These are phyloP conservation scores for Idaea straminata DNA, from an alignment of 2,888 invertebrate species.

Conservation along the genomic window DNA sequence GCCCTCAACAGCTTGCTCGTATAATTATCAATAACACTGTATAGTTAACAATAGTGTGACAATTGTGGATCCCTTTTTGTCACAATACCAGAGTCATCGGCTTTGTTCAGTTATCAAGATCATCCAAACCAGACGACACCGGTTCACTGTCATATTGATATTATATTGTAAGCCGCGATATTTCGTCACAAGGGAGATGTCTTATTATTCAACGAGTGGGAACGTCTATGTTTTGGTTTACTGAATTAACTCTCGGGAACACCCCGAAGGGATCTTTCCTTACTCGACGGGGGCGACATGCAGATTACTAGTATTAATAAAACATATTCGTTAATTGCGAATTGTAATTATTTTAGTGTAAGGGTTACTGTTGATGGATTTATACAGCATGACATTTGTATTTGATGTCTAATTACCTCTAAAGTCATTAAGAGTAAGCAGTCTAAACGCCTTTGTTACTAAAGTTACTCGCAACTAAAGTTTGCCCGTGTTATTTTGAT, in stretches of 20 bases:
- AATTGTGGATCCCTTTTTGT: slow-evolving; percentile 33
- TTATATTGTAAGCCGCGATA: slow-evolving; percentile 40
- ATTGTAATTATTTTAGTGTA: slow-evolving; percentile 32
- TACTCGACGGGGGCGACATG: slow-evolving; percentile 45
- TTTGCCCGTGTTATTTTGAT: too few species aligned
- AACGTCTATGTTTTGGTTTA: slow-evolving; percentile 64
- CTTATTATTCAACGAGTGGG: slow-evolving; percentile 62
- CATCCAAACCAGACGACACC: slow-evolving; percentile 39
- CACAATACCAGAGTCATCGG: slow-evolving; percentile 33
- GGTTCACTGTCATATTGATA: slow-evolving; percentile 46
- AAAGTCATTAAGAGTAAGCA: neutral
- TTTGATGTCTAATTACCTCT: slow-evolving; percentile 10
- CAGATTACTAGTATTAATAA: slow-evolving; percentile 63
- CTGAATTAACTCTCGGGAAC: slow-evolving; percentile 61
- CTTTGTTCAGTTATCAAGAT: slow-evolving; percentile 48
- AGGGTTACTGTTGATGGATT: slow-evolving; percentile 7
- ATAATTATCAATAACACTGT: too few species aligned
- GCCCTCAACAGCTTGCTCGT: too few species aligned
- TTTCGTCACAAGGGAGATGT: slow-evolving; percentile 63
- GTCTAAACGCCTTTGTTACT: too few species aligned
- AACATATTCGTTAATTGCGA: slow-evolving; percentile 53
- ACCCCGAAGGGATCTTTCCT: slow-evolving; percentile 52
- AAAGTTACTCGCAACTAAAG: too few species aligned
- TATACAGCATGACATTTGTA: slow-evolving; percentile 13
- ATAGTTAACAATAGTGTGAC: slow-evolving; percentile 20